These are phyloP conservation scores for Notolabrus celidotus DNA, from an alignment of 2,797 vertebrate genomes.

Conservation along the genomic window DNA sequence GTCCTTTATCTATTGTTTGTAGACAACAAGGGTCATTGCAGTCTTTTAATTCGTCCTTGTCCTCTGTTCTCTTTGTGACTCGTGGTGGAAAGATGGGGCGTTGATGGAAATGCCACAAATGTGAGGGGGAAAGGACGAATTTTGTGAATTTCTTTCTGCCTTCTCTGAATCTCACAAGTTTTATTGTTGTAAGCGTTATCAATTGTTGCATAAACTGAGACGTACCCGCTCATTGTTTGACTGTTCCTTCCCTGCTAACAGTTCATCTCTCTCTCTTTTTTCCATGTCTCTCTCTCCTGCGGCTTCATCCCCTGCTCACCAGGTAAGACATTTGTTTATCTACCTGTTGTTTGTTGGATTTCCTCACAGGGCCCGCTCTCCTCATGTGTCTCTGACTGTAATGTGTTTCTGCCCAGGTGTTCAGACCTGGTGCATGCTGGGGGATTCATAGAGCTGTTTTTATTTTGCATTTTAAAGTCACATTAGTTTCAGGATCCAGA, in stretches of 20 bases:
- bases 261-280: slow-evolving; percentile 21
- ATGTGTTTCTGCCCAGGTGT: not conserved
- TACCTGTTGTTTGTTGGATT: not conserved
- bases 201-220: too few species aligned
- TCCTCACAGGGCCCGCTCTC: not conserved
- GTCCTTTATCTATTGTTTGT: too few species aligned
- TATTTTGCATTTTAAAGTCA: not conserved
- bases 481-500: not conserved
- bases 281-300: slow-evolving; percentile 12
- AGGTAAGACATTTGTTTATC: slow-evolving; percentile 40
- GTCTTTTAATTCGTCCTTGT: too few species aligned
- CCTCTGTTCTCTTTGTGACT: too few species aligned
- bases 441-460: not conserved
- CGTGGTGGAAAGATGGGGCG: too few species aligned
- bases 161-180: too few species aligned
- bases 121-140: too few species aligned
- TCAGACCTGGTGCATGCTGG: slow-evolving; percentile 6
- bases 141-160: too few species aligned
- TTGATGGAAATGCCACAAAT: too few species aligned
- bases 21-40: too few species aligned
- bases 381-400: not conserved
- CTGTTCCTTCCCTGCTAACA: slow-evolving; percentile 9
- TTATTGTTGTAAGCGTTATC: too few species aligned
- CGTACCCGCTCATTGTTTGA: too few species aligned
- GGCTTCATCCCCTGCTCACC: not conserved